Evolutionary conservation across 2,113 vertebrate species (phyloP).

Genomic region (Mastomys natalensis): DNA sequence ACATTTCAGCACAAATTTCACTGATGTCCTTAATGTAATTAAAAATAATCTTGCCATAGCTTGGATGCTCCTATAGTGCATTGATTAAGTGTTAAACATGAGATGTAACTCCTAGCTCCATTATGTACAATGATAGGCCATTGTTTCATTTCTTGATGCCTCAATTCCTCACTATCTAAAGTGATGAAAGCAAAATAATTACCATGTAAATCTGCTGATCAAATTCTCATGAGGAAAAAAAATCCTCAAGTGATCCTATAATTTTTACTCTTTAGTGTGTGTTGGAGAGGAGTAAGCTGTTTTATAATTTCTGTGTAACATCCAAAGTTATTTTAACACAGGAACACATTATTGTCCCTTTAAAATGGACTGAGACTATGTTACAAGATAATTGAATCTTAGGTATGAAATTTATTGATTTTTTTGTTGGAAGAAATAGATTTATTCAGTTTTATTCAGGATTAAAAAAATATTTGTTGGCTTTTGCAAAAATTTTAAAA

Average conservation of each 20-base stretch:
- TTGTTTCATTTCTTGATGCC: background rate
- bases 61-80: background rate
- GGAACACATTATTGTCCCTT: background rate
- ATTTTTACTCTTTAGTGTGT: background rate
- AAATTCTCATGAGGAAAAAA: background rate
- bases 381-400: background rate
- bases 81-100: background rate
- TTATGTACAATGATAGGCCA: background rate
- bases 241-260: background rate
- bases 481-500: background rate
- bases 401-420: background rate
- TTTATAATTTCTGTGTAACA: background rate
- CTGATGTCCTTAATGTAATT: background rate
- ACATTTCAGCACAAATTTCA: background rate
- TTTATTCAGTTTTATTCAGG: background rate
- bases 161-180: background rate
- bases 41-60: background rate
- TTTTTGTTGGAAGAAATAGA: background rate
- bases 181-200: background rate
- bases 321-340: background rate
- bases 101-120: background rate
- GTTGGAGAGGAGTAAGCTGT: background rate
- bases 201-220: background rate
- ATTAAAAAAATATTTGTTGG: background rate
- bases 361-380: background rate